Evolutionary conservation across 2,113 vertebrate species (phyloP).

Genomic region (Paramisgurnus dabryanus): DNA sequence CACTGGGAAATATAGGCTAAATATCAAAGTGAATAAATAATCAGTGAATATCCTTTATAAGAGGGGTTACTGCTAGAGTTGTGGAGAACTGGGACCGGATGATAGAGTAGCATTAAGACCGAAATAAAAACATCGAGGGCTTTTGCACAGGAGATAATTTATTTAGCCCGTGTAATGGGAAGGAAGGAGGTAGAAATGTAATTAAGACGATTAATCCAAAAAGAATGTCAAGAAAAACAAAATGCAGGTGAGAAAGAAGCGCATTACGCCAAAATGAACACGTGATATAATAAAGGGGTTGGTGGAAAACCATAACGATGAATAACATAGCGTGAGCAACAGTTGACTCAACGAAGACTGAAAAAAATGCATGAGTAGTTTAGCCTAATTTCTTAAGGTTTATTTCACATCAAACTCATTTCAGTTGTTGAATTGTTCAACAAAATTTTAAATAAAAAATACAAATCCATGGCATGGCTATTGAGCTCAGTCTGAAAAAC

Average conservation of each 20-base stretch:
- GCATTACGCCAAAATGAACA: background rate
- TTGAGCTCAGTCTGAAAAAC: too few species aligned
- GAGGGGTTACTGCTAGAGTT: slow-evolving; percentile 43
- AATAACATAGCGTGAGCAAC: background rate
- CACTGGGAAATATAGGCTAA: slow-evolving; percentile 53
- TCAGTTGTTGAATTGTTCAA: too few species aligned
- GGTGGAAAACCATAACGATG: background rate
- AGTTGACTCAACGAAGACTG: background rate
- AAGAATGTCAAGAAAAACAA: background rate
- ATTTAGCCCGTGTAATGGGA: slow-evolving; percentile 1
- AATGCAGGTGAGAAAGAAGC: background rate
- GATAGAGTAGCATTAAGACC: background rate
- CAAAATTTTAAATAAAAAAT: too few species aligned
- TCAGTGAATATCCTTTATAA: slow-evolving; percentile 42
- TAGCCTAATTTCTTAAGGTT: too few species aligned
- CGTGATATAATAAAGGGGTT: background rate
- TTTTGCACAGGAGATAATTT: slow-evolving; percentile 20
- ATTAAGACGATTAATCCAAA: slow-evolving; percentile 30
- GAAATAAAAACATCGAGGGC: slow-evolving; percentile 18
- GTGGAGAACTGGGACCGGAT: slow-evolving; percentile 17
- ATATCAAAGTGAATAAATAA: slow-evolving; percentile 55
- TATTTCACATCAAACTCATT: too few species aligned
- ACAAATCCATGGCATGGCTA: too few species aligned
- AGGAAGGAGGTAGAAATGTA: background rate
- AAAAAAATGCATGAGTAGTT: background rate